Evolutionary conservation across 2,888 invertebrate genomes (phyloP).

Genomic region (Drosophila neonasuta): DNA sequence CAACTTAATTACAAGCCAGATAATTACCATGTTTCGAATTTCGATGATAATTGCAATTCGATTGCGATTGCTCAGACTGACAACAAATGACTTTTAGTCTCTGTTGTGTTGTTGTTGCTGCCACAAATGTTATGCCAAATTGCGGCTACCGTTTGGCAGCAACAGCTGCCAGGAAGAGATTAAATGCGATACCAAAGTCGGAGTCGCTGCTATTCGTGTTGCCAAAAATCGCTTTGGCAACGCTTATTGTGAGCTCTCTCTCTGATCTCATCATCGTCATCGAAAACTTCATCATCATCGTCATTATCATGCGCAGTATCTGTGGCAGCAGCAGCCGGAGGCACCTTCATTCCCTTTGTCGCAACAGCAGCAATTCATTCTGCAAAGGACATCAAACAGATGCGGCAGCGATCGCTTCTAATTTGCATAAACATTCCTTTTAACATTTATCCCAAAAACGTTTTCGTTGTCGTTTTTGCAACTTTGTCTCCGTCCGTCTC

Average conservation of each 20-base stretch:
- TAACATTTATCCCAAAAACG: conserved; percentile 78
- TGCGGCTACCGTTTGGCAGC: conserved; percentile 67
- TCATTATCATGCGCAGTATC: conserved; percentile 19
- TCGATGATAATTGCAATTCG: conserved; percentile 53
- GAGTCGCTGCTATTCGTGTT: conserved; percentile 64
- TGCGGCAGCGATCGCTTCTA: conserved; percentile 77
- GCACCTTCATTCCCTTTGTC: conserved; percentile 23
- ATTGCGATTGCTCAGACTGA: conserved; percentile 27
- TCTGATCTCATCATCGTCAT: conserved; percentile 64
- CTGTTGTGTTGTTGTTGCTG: conserved; percentile 14
- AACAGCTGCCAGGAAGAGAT: conserved; percentile 2
- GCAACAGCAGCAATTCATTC: conserved; percentile 56
- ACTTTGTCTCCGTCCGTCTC: conserved; percentile 7
- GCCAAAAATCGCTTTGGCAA: conserved; percentile 73
- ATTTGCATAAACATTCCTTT: conserved; percentile 80
- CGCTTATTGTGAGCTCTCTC: conserved; percentile 46
- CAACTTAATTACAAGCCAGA: conserved; percentile 16
- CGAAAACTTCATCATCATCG: conserved; percentile 2
- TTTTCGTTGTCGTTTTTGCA: conserved; percentile 62
- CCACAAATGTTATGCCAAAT: conserved; percentile 59
- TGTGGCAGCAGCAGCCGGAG: conserved; percentile 29
- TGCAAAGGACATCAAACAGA: conserved; percentile 78
- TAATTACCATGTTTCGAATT: conserved; percentile 48
- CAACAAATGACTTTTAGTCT: conserved; percentile 25
- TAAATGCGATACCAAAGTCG: conserved; percentile 1